Conservation (phyloP, 2,113 vertebrate species). For the Rattus norvegicus region DNA sequence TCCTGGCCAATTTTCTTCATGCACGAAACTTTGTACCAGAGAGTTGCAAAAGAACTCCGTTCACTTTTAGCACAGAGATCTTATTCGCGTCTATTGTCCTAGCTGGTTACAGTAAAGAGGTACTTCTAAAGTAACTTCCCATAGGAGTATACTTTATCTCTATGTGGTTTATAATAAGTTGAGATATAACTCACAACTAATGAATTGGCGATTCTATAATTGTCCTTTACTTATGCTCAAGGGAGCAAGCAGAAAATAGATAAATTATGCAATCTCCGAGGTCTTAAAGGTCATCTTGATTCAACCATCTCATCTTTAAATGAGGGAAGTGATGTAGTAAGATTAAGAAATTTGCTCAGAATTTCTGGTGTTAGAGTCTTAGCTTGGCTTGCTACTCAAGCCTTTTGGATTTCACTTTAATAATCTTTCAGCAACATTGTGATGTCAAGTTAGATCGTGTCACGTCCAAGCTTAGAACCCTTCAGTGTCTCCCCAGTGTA, state of each 20-base stretch:
- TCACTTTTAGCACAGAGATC: conserved; percentile 55
- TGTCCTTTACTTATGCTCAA: conserved; percentile 14
- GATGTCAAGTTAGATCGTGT: conserved; percentile 17
- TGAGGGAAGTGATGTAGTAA: conserved; percentile 44
- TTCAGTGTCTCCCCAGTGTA: neutral
- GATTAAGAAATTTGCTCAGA: conserved; percentile 14
- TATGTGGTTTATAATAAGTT: conserved; percentile 16
- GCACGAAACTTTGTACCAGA: conserved; percentile 49
- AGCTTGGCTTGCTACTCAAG: neutral
- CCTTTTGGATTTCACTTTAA: conserved; percentile 43
- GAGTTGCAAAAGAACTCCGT: conserved; percentile 66
- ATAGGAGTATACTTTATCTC: neutral
- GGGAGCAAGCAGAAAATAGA: conserved; percentile 24
- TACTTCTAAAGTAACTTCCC: conserved; percentile 30
- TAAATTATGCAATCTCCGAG: conserved; percentile 39
- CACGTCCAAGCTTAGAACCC: neutral
- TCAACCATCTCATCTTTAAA: conserved; percentile 36
- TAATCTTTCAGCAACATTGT: conserved; percentile 1
- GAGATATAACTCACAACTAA: conserved; percentile 26
- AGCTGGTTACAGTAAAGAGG: conserved; percentile 20
- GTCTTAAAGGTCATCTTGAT: conserved; percentile 33
- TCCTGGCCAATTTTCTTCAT: conserved; percentile 62
- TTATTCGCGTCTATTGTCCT: conserved; percentile 2
- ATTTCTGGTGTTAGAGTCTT: neutral
- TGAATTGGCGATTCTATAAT: neutral